Evolutionary conservation across 2,888 invertebrate species (phyloP).

Genomic region (Dendrolimus houi): DNA sequence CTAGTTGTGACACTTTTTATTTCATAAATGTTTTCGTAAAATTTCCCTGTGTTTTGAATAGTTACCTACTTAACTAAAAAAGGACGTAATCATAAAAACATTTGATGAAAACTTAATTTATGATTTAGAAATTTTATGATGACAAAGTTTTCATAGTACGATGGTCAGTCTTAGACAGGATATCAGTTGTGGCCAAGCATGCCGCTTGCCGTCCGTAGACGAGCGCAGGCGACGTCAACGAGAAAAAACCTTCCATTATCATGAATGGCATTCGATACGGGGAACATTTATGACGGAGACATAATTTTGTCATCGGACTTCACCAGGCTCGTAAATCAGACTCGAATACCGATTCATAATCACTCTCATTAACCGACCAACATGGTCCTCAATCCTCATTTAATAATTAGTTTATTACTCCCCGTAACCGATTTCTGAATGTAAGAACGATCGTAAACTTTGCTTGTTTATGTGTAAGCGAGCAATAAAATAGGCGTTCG

Average conservation of each 20-base stretch:
- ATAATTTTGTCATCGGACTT: constrained; percentile 47
- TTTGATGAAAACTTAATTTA: too few species aligned
- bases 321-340: constrained; percentile 36
- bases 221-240: constrained; percentile 25
- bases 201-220: constrained; percentile 10
- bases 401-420: constrained; percentile 47
- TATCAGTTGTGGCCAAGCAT: neutral
- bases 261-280: constrained; percentile 40
- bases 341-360: constrained; percentile 35
- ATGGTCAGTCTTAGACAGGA: too few species aligned
- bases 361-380: constrained; percentile 29
- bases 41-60: too few species aligned
- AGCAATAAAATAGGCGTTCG: constrained; percentile 57
- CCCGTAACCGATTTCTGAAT: constrained; percentile 37
- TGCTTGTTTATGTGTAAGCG: constrained; percentile 55
- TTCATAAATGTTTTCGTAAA: too few species aligned
- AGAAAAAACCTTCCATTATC: constrained; percentile 44
- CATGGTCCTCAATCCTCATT: constrained; percentile 34
- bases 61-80: too few species aligned
- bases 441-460: constrained; percentile 47
- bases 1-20: too few species aligned
- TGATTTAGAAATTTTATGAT: too few species aligned
- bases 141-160: too few species aligned
- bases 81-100: too few species aligned
- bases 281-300: constrained; percentile 45